phyloP scores from a whole-genome alignment of 2,113 vertebrate genomes.

The Perca schrenkii region DNA sequence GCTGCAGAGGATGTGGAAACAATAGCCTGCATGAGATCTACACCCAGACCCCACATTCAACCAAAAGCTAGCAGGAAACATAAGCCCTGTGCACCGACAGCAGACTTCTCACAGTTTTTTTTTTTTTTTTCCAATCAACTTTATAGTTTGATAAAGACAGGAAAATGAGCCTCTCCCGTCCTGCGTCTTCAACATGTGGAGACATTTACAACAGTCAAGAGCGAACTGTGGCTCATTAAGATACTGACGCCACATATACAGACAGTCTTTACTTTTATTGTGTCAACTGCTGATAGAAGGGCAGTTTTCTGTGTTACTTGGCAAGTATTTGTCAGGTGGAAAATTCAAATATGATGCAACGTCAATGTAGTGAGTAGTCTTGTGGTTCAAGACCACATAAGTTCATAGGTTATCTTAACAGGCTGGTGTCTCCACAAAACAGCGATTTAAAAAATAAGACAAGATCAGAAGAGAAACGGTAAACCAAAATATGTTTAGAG shows the following conservation, averaged over 20 bases:
- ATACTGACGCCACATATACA: conserved; percentile 18
- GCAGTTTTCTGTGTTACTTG: not conserved
- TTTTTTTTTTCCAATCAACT: conserved; percentile 57
- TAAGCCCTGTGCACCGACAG: conserved; percentile 72
- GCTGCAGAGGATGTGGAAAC: conserved; percentile 83
- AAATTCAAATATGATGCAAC: not conserved
- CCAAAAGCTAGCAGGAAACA: conserved; percentile 78
- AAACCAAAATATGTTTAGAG: not conserved
- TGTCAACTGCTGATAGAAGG: conserved; percentile 12
- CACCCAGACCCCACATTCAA: conserved; percentile 78
- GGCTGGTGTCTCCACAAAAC: not conserved
- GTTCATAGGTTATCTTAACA: not conserved
- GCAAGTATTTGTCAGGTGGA: not conserved
- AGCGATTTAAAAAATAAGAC: too few species aligned
- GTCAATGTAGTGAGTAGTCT: not conserved
- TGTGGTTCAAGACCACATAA: not conserved
- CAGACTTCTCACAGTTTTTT: conserved; percentile 75
- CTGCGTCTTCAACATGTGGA: conserved; percentile 29
- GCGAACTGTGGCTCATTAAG: conserved; percentile 50
- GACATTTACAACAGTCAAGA: conserved; percentile 55
- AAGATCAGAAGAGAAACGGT: not conserved
- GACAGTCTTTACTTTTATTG: conserved; percentile 20
- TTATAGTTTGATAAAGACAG: conserved; percentile 67
- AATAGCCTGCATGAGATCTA: conserved; percentile 82
- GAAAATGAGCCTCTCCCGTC: conserved; percentile 53